Conservation (phyloP, 2,797 vertebrate species). For the Chelidonichthys spinosus region DNA sequence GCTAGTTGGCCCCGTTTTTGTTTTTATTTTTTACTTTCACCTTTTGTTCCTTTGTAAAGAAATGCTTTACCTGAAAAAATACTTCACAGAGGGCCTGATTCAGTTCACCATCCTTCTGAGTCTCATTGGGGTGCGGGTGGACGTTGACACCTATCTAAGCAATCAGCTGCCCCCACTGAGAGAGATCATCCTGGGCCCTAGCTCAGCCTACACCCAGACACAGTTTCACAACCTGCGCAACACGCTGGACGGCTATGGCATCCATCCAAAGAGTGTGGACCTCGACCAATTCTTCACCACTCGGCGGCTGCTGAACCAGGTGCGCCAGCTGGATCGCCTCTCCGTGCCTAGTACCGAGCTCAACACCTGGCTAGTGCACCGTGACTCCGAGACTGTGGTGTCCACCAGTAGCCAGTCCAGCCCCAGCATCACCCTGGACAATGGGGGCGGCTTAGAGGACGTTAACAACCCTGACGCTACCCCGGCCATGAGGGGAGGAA, state of each 20-base stretch:
- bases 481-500: slow-evolving; percentile 90
- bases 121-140: slow-evolving; percentile 96
- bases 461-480: slow-evolving; percentile 85
- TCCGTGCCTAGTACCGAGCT: slow-evolving; percentile 94
- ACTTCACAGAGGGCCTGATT: slow-evolving; percentile 99
- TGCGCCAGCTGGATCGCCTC: slow-evolving; percentile 94
- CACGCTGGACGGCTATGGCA: slow-evolving; percentile 97
- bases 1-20: slow-evolving; percentile 74
- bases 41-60: slow-evolving; percentile 91
- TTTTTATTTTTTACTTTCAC: slow-evolving; percentile 84
- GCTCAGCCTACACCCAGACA: slow-evolving; percentile 98
- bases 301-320: slow-evolving; percentile 93
- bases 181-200: slow-evolving; percentile 99
- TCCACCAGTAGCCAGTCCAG: slow-evolving; percentile 88
- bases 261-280: slow-evolving; percentile 98
- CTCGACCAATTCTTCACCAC: slow-evolving; percentile 95
- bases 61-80: slow-evolving; percentile 99
- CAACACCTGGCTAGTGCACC: slow-evolving; percentile 95
- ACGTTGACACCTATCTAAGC: slow-evolving; percentile 97
- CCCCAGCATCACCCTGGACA: slow-evolving; percentile 91
- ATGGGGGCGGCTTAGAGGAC: slow-evolving; percentile 90
- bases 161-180: slow-evolving; percentile 95
- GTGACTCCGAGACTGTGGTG: slow-evolving; percentile 93
- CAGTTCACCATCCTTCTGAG: slow-evolving; percentile 99
- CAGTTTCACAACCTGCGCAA: slow-evolving; percentile 98